A percentile compares a stretch with the other conserved stretches of the same genome.
Evolutionary conservation across 2,113 vertebrate genomes (phyloP).

Genomic region (Amphiprion ocellaris): DNA sequence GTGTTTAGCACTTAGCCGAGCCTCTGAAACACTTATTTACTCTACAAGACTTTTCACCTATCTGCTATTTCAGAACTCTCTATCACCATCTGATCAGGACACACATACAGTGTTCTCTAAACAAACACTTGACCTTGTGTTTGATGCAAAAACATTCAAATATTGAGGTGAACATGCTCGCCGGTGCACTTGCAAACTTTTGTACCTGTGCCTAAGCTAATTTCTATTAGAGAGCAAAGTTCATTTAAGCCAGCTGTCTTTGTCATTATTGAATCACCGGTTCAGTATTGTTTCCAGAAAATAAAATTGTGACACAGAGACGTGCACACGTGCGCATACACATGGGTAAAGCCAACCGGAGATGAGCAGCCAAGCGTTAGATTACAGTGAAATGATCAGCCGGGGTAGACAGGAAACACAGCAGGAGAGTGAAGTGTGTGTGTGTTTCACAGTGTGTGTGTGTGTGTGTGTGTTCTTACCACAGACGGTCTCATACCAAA

Average conservation of each 20-base stretch:
- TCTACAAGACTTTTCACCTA: too few species aligned
- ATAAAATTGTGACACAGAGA: not conserved
- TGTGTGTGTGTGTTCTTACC: not conserved
- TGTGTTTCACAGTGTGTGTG: not conserved
- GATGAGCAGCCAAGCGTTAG: constrained; percentile 45
- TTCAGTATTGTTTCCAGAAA: not conserved
- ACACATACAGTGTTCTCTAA: constrained; percentile 2
- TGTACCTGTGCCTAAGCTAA: too few species aligned
- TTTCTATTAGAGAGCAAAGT: not conserved
- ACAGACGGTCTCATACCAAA: not conserved
- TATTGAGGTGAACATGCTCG: not conserved
- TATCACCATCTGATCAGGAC: constrained; percentile 11
- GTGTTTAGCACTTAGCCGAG: too few species aligned
- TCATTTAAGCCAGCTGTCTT: not conserved
- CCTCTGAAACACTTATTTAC: not conserved
- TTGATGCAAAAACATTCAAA: constrained; percentile 23
- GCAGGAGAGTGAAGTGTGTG: constrained; percentile 18
- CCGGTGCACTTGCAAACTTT: too few species aligned
- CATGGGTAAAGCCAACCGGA: constrained; percentile 28
- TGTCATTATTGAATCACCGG: not conserved
- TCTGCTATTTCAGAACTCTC: too few species aligned
- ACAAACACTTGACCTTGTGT: constrained; percentile 26
- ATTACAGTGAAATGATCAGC: constrained; percentile 58
- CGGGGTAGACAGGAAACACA: constrained; percentile 38
- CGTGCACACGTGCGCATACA: not conserved